Evolutionary conservation across 2,888 invertebrate genomes (phyloP).

Genomic region (Nomada fucata): DNA sequence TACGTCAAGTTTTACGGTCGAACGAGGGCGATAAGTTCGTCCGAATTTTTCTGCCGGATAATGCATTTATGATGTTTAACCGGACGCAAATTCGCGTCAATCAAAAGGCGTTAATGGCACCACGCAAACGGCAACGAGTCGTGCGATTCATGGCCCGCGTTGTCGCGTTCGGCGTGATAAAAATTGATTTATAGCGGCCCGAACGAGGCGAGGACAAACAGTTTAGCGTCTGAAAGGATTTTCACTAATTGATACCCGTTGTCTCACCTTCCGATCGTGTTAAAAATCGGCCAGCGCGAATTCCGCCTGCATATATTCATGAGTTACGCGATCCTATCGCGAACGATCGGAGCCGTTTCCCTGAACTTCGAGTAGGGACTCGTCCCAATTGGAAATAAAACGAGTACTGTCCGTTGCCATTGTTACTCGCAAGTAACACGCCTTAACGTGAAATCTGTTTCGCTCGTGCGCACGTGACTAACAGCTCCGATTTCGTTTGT

Average conservation of each 20-base stretch:
- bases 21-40: not conserved
- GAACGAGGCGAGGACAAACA: slow-evolving; percentile 15
- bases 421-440: too few species aligned
- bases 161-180: not conserved
- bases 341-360: slow-evolving; percentile 5
- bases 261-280: slow-evolving; percentile 34
- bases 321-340: slow-evolving; percentile 35
- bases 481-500: too few species aligned
- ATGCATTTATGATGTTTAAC: slow-evolving; percentile 23
- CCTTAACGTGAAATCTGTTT: too few species aligned
- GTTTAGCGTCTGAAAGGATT: slow-evolving; percentile 18
- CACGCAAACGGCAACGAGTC: not conserved
- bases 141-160: not conserved
- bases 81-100: not conserved
- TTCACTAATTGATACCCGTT: slow-evolving; percentile 18
- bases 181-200: slow-evolving; percentile 25
- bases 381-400: not conserved
- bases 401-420: too few species aligned
- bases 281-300: slow-evolving; percentile 41
- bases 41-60: not conserved
- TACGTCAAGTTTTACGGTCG: not conserved
- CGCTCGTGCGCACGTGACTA: too few species aligned
- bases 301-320: slow-evolving; percentile 13
- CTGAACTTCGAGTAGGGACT: not conserved
- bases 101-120: not conserved